Conservation (phyloP, 1,140 invertebrate genomes). For the Samia ricini region DNA sequence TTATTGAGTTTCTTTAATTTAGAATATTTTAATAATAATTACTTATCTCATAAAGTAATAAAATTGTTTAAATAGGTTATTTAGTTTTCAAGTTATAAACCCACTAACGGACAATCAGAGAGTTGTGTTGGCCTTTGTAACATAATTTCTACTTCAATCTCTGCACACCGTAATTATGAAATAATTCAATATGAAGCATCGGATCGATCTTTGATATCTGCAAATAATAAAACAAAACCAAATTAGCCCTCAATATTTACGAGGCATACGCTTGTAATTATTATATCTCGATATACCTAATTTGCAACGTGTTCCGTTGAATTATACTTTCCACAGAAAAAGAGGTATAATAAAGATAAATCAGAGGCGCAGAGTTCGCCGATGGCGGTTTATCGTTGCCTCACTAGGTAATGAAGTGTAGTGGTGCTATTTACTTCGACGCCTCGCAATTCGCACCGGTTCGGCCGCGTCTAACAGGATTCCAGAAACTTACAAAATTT, state of each 20-base stretch:
- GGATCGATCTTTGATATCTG: background rate
- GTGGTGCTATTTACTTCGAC: conserved; percentile 16
- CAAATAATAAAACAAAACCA: background rate
- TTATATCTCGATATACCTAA: background rate
- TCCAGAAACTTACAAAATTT: background rate
- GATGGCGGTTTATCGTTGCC: conserved; percentile 27
- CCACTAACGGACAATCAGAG: too few species aligned
- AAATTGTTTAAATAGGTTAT: too few species aligned
- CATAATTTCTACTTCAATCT: background rate
- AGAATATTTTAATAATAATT: too few species aligned
- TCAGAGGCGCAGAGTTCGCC: conserved; percentile 25
- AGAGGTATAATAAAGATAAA: conserved; percentile 7
- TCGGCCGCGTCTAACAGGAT: conserved; percentile 26
- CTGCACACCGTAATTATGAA: background rate
- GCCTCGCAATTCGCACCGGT: conserved; percentile 11
- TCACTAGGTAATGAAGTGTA: conserved; percentile 29
- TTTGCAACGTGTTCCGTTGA: background rate
- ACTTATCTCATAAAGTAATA: too few species aligned
- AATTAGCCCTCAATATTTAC: background rate
- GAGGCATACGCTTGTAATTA: background rate
- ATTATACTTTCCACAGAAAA: background rate
- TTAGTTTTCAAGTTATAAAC: too few species aligned
- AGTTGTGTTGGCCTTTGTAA: background rate
- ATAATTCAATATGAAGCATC: background rate
- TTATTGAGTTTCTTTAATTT: too few species aligned